Evolutionary conservation across 2,888 invertebrate species (phyloP), one percentile per base, ranked within the genome.

Genomic region (Parasteatoda lunata): DNA sequence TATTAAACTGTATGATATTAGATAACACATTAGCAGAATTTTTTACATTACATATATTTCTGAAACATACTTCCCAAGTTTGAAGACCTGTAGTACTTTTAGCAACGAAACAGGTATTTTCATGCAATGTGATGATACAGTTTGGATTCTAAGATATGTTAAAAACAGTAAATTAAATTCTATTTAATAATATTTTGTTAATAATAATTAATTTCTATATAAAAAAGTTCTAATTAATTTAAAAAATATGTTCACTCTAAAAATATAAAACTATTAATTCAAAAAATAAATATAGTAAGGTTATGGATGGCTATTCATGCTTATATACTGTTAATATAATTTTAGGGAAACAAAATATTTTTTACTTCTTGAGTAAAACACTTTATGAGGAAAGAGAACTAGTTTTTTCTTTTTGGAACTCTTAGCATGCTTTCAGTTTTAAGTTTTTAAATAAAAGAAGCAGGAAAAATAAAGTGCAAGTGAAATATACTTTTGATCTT

Each of bases 11-110:
- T 48, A 13, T 66, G 45, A 49, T 71, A 4, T 47, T 45, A 72
- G 9, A 68, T 66, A 9, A n/a, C 47, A n/a, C 7, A 15, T 1
- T 77, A 51, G 4, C 47, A 15, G 30, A 68, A 66, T 30, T 9
- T 11, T 15, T 30, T 30, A 75, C 15, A 47, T 54, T 13, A 49
- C n/a, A 65, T 72, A 66, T 52, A 65, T 3, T 65, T 75, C 48
- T 8, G 30, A 15, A 47, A 68, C 76, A 54, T 47, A 86, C 85
- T 48, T 86, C 85, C 85, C 85, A 86, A 49, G 85, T 86, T 48
- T 77, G 68, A 47, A 86, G 68, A 59, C 85, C 85, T 49, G 85
- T 86, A 4, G 85, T 86, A 72, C 77, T 71, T 65, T 80, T 80
- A 45, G 52, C 65, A 8, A 86, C 85, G 66, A 86, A 80, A 70